Evolutionary conservation across 2,113 vertebrate species (phyloP).

Genomic region (Albula glossodonta): DNA sequence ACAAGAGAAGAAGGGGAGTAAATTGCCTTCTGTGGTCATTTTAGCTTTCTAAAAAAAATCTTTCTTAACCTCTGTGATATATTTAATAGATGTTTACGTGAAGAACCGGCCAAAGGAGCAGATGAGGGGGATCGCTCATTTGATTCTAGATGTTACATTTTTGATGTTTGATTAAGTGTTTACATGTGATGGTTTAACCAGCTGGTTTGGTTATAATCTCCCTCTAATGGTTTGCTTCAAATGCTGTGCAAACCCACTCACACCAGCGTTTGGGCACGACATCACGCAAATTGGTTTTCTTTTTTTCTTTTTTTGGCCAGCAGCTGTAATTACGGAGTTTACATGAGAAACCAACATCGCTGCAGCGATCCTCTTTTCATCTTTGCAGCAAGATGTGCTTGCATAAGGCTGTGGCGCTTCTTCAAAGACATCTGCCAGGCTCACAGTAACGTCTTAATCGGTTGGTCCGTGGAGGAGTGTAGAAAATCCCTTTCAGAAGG

Average conservation of each 20-base stretch:
- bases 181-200: not conserved
- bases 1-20: conserved; percentile 76
- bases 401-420: not conserved
- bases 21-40: conserved; percentile 73
- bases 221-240: conserved; percentile 14
- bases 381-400: not conserved
- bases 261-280: conserved; percentile 26
- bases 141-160: not conserved
- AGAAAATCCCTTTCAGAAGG: not conserved
- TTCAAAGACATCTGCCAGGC: conserved; percentile 1
- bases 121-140: not conserved
- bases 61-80: conserved; percentile 20
- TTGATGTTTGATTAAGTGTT: conserved; percentile 11
- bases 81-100: conserved; percentile 57
- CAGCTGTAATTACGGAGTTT: conserved; percentile 46
- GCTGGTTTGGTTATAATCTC: conserved; percentile 27
- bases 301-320: conserved; percentile 26
- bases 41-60: conserved; percentile 57
- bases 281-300: conserved; percentile 41
- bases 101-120: not conserved
- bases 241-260: not conserved
- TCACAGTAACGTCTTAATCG: not conserved
- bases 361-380: not conserved
- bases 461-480: not conserved
- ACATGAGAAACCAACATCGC: conserved; percentile 34